These are phyloP conservation scores for Drosophila incognita DNA, from an alignment of 2,888 invertebrate species.

Conservation along the genomic window DNA sequence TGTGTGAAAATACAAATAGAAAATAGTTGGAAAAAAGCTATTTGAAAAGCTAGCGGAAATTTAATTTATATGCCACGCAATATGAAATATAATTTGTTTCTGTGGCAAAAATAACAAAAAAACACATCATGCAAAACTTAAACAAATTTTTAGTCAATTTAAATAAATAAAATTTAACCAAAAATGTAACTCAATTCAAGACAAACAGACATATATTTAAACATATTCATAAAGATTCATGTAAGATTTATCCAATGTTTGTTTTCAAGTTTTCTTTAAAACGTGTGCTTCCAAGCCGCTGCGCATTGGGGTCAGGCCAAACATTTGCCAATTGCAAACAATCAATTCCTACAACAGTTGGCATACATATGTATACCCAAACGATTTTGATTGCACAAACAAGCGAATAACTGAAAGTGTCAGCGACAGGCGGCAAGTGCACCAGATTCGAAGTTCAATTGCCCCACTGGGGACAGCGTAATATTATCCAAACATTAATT, in stretches of 20 bases:
- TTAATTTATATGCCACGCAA: not conserved
- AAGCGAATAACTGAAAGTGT: slow-evolving; percentile 33
- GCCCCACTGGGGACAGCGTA: slow-evolving; percentile 3
- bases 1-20: not conserved
- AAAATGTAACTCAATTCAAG: not conserved
- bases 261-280: slow-evolving; percentile 10
- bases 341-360: slow-evolving; percentile 30
- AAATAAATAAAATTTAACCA: not conserved
- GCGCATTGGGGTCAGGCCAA: slow-evolving; percentile 49
- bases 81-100: not conserved
- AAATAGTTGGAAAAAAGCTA: not conserved
- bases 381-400: slow-evolving; percentile 26
- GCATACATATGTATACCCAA: not conserved
- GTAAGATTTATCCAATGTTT: not conserved
- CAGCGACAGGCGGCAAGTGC: slow-evolving; percentile 55
- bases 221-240: not conserved
- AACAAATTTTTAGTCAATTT: not conserved
- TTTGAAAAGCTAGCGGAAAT: not conserved
- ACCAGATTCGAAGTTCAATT: slow-evolving; percentile 52
- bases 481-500: slow-evolving; percentile 47
- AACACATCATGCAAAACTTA: not conserved
- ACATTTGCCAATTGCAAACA: slow-evolving; percentile 29
- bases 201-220: not conserved
- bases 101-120: not conserved
- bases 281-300: slow-evolving; percentile 45